These are phyloP conservation scores for Bucco capensis DNA, from an alignment of 2,113 vertebrate species.

Conservation along the genomic window DNA sequence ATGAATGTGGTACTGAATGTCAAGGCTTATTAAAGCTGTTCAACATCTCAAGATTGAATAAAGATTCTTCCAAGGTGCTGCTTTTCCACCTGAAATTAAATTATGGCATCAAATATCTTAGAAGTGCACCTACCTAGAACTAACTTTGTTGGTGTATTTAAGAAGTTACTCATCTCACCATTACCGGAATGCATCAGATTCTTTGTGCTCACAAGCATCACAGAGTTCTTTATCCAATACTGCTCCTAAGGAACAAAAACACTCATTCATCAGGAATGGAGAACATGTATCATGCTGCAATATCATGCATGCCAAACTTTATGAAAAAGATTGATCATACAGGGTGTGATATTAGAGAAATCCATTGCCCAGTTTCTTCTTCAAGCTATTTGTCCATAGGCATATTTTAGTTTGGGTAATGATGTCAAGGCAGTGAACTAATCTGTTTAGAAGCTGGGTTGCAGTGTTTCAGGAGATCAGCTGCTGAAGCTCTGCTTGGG, in stretches of 20 bases:
- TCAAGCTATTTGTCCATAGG: neutral
- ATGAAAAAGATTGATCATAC: neutral
- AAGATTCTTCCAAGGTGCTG: neutral
- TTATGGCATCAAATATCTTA: neutral
- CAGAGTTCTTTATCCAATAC: neutral
- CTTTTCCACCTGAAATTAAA: conserved; percentile 20
- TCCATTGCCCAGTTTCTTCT: neutral
- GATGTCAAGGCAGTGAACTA: neutral
- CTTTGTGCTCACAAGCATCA: neutral
- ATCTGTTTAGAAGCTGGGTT: neutral
- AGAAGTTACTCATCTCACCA: neutral
- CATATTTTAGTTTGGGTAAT: neutral
- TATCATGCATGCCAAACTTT: neutral
- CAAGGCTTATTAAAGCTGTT: neutral
- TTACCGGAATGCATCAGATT: neutral
- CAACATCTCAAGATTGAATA: neutral
- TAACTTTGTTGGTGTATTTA: neutral
- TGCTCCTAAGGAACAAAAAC: neutral
- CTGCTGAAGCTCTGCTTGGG: neutral
- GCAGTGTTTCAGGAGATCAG: neutral
- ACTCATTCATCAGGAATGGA: rapidly evolving
- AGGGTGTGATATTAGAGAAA: neutral
- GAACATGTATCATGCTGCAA: rapidly evolving
- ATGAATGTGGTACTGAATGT: neutral
- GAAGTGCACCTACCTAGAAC: neutral